Evolutionary conservation across 2,888 invertebrate genomes (phyloP), one percentile per base, ranked within the genome.

Genomic region (Rhaphigaster nebulosa): DNA sequence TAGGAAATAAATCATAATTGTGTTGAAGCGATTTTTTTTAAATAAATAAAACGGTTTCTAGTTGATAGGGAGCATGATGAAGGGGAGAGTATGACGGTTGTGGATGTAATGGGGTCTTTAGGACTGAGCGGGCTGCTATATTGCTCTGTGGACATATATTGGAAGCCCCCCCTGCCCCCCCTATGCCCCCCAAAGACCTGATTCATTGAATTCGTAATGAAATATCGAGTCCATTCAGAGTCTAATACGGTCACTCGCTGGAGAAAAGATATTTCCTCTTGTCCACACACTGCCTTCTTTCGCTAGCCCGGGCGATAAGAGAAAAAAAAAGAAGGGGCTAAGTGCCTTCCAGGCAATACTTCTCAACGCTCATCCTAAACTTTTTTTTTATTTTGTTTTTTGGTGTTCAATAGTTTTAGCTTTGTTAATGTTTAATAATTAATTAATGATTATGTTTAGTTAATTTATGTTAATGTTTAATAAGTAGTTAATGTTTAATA

Each of bases 121-220:
- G 84, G 84, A n/a, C 84, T 84, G 41, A 45, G 84, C 26, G 84
- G 84, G 84, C 84, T 12, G 84, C 84, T 45, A 45, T 84, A 45
- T 41, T 41, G 84, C 84, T 45, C 52, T 88, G 54, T 88, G 50
- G 41, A 60, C 56, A 88, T 52, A 88, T 88, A 88, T 88, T 88
- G 88, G 54, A 41, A 54, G 38, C 41, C 60, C 38, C 10, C 38
- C 23, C 34, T 50, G 34, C 88, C 23, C 26, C 56, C 13, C 20
- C 20, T n/a, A n/a, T 29, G 18, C 54, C 26, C 65, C 54, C 88
- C 84, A 84, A 84, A 88, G 88, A 87, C 84, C 90, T 90, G 87
- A 87, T 90, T 90, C 88, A 88, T 88, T 90, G 90, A 90, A 88
- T 90, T 45, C 52, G 88, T 88, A 88, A 90, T 90, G 90, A 90